A percentile compares a stretch with the other conserved stretches of the same genome.
Evolutionary conservation across 2,113 vertebrate genomes (phyloP).

Genomic region (Recurvirostra avosetta): DNA sequence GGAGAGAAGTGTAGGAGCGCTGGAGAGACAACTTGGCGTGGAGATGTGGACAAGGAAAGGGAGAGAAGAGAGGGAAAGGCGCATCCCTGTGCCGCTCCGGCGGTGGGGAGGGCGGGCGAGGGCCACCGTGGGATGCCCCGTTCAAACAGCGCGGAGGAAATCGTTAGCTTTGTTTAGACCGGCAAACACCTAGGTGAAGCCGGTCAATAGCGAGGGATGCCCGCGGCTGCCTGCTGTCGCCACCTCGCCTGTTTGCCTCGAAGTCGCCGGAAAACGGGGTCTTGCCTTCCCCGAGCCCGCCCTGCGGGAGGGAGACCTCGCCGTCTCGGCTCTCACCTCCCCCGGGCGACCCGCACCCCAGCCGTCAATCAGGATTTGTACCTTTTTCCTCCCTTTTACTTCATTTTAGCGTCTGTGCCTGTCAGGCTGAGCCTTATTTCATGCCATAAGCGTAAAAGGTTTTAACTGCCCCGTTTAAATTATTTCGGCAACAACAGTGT

Average conservation of each 20-base stretch:
- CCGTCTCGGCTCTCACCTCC: not conserved
- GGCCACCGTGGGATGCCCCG: not conserved
- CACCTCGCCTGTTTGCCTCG: not conserved
- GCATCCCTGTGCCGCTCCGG: not conserved
- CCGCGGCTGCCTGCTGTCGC: not conserved
- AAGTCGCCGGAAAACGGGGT: not conserved
- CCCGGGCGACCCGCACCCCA: not conserved
- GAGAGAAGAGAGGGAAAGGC: not conserved
- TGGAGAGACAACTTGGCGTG: not conserved
- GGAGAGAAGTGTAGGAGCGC: not conserved
- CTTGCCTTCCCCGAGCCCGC: not conserved
- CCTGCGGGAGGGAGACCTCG: not conserved
- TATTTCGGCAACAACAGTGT: not conserved
- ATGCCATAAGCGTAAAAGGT: not conserved
- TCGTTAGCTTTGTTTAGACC: slow-evolving; percentile 39
- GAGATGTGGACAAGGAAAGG: not conserved
- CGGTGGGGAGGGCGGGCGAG: not conserved
- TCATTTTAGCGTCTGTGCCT: not conserved
- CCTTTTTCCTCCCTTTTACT: not conserved
- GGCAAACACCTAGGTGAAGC: slow-evolving; percentile 34
- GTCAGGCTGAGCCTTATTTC: not conserved
- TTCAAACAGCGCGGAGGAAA: not conserved
- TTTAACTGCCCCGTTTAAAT: not conserved
- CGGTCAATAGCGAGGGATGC: not conserved
- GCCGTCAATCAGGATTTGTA: not conserved